phyloP scores from a whole-genome alignment of 2,888 invertebrate species.

The Campoplex capitator region DNA sequence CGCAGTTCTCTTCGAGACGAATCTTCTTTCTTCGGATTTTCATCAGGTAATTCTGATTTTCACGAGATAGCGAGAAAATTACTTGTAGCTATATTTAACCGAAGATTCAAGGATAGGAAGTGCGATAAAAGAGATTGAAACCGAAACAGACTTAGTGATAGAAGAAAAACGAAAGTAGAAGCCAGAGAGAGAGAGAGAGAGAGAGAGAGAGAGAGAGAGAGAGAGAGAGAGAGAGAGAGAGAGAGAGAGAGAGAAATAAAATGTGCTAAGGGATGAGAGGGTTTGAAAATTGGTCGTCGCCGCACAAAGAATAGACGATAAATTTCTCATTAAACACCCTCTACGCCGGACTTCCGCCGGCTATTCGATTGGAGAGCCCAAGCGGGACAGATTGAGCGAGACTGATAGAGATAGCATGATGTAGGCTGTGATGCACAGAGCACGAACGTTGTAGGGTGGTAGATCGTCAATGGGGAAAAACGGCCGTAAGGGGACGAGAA shows the following conservation, averaged over 20 bases:
- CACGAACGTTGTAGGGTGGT: conserved; percentile 68
- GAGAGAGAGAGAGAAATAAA: conserved; percentile 32
- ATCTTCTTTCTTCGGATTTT: background rate
- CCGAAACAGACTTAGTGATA: background rate
- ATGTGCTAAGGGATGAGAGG: conserved; percentile 63
- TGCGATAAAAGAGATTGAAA: conserved; percentile 25
- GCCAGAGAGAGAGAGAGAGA: conserved; percentile 5
- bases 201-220: conserved; percentile 19
- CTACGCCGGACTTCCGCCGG: conserved; percentile 60
- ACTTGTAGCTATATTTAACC: conserved; percentile 33
- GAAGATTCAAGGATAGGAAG: conserved; percentile 48
- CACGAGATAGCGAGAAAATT: conserved; percentile 50
- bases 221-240: conserved; percentile 15
- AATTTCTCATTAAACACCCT: conserved; percentile 76
- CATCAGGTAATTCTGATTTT: conserved; percentile 8
- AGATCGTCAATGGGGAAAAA: conserved; percentile 60
- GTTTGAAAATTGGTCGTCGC: conserved; percentile 73
- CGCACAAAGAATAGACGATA: conserved; percentile 72
- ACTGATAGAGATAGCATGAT: conserved; percentile 30
- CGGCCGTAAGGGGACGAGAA: conserved; percentile 62
- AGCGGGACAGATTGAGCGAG: conserved; percentile 29
- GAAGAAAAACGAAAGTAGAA: background rate
- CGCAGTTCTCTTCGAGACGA: background rate
- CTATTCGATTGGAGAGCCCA: conserved; percentile 58
- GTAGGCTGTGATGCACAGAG: conserved; percentile 65